Base-by-base conservation (phyloP, 2,888 invertebrate species). In the Tillus elongatus region DNA sequence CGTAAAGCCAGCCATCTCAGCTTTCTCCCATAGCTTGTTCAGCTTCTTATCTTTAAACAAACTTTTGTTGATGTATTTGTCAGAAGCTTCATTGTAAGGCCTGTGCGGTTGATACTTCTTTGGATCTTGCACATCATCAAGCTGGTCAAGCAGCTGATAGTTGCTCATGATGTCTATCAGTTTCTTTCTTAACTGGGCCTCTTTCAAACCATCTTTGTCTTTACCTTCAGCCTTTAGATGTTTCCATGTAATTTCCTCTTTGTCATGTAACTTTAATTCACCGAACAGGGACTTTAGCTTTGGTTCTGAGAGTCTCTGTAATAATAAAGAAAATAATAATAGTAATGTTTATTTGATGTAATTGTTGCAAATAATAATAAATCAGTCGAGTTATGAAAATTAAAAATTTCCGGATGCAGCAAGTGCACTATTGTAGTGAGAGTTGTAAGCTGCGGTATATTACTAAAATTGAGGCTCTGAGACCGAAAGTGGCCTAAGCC, bases 191-290 rank as follows among this genome's bases (percentile, higher is more conserved):
- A 92, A 56, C 50, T 79, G 78, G 1, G 87, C 84, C 61, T 88
- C 91, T 57, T 82, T 81, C 3, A 86, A 57, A 0, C 92, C 92
- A 54, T 89, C 88, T 50, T 86, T 85, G 60, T 95, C 93, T 44
- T 81, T 75, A 13, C 86, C 86, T 50, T 91, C 88, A 30, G 80
- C 73, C 57, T 82, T 85, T 2, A 83, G 62, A 55, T 83, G 79
- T 61, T 95, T 95, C 61, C 79, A 77, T 1, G 80, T 76, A 19
- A 91, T 70, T 68, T 95, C 92, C 62, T 90, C 86, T 68, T 92
- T 92, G 56, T 95, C 93, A 43, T 93, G 93, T 29, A 91, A 75
- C 69, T 86, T 88, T 3, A 95, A 67, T 56, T 93, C 93, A 57
- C 85, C 84, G 58, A 84, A 89, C 12, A 95, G 60, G 0, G 88